Conservation (phyloP, 2,888 invertebrate genomes). For the Mystacides longicornis region DNA sequence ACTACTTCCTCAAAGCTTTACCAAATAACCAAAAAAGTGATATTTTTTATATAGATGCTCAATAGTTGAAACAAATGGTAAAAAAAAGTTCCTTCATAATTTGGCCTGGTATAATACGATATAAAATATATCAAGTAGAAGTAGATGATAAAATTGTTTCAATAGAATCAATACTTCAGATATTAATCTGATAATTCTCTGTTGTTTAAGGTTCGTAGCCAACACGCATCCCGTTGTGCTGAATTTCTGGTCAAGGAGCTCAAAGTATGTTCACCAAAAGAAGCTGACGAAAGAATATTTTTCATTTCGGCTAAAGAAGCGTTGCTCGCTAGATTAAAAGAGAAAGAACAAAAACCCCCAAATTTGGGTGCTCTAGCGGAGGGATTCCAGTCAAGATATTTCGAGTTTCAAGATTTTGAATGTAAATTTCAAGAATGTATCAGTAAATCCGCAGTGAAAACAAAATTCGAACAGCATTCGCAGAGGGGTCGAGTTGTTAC, state of each 20-base stretch:
- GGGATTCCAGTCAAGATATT: conserved; percentile 88
- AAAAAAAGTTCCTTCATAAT: too few species aligned
- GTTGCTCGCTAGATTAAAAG: conserved; percentile 55
- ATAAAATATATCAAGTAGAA: too few species aligned
- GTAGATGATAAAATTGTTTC: too few species aligned
- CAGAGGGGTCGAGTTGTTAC: conserved; percentile 87
- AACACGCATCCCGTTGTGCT: conserved; percentile 90
- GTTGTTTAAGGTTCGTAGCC: conserved; percentile 73
- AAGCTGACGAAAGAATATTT: conserved; percentile 90
- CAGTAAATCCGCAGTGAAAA: conserved; percentile 94
- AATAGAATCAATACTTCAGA: too few species aligned
- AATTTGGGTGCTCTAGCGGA: conserved; percentile 67
- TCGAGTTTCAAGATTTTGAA: conserved; percentile 99
- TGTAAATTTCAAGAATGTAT: conserved; percentile 97
- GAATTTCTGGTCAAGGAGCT: conserved; percentile 94
- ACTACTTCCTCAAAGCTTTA: too few species aligned
- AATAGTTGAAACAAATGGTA: too few species aligned
- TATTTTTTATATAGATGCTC: too few species aligned
- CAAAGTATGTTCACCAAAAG: conserved; percentile 80
- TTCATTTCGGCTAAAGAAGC: conserved; percentile 98
- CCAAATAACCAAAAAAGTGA: too few species aligned
- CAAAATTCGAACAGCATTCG: conserved; percentile 98
- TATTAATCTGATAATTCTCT: neutral
- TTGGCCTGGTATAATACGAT: too few species aligned
- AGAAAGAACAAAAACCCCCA: conserved; percentile 41